phyloP scores from a whole-genome alignment of 2,113 vertebrate genomes.

The Silurus glanis region DNA sequence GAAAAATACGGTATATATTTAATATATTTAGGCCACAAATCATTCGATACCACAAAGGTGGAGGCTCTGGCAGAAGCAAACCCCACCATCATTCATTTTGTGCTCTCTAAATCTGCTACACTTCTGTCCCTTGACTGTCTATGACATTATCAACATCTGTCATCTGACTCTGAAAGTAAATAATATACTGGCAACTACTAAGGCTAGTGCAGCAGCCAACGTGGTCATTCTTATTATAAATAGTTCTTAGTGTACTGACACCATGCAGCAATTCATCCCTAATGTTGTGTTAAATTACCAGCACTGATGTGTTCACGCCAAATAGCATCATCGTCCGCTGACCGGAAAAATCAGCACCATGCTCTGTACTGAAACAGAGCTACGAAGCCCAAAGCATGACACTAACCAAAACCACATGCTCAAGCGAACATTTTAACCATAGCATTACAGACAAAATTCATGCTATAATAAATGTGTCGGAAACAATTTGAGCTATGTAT shows the following conservation, averaged over 20 bases:
- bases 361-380: background rate
- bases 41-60: no score
- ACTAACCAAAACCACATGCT: constrained; percentile 41
- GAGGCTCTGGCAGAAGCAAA: background rate
- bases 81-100: background rate
- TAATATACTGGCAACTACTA: background rate
- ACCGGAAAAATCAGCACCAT: background rate
- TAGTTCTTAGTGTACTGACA: background rate
- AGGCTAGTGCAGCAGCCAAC: background rate
- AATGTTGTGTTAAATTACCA: background rate
- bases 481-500: constrained; percentile 12
- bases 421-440: constrained; percentile 9
- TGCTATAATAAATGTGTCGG: constrained; percentile 28
- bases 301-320: background rate
- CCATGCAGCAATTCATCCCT: background rate
- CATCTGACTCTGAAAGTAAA: background rate
- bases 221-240: constrained; percentile 8
- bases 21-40: background rate
- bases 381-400: background rate
- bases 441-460: constrained; percentile 22
- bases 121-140: background rate
- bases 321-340: background rate
- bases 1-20: no score
- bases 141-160: background rate
- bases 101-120: background rate